Conservation (phyloP, 2,888 invertebrate genomes). For the Ferrisia virgata region DNA sequence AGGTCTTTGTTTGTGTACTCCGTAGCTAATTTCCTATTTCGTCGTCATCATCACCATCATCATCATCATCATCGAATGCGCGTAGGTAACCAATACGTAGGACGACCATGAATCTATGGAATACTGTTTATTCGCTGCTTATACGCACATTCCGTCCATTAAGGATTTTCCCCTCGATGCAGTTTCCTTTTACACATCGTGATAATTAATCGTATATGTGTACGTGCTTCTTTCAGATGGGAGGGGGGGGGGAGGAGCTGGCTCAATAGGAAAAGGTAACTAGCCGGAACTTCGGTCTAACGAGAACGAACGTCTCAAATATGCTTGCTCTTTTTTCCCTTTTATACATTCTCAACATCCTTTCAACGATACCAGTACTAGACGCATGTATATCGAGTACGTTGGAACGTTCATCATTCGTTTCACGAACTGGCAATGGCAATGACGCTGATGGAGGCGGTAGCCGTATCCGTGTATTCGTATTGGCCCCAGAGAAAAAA, state of each 20-base stretch:
- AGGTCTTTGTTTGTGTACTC: background rate
- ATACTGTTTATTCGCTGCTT: background rate
- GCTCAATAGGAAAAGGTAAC: background rate
- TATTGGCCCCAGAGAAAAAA: background rate
- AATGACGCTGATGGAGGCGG: background rate
- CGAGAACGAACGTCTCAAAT: background rate
- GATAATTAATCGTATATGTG: background rate
- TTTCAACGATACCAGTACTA: background rate
- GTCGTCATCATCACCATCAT: background rate
- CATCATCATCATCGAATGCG: background rate
- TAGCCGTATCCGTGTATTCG: no score
- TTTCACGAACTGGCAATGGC: background rate
- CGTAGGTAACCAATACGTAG: background rate
- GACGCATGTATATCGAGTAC: no score
- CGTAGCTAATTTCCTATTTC: background rate
- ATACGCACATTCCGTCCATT: background rate
- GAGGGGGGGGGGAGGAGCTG: no score
- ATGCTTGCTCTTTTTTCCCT: background rate
- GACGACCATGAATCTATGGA: background rate
- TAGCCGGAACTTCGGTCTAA: constrained; percentile 4
- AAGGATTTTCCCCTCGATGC: background rate
- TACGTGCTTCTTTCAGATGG: no score
- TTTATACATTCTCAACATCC: background rate
- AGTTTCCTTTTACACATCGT: no score
- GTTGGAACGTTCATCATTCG: background rate